Conservation (phyloP, 1,140 invertebrate species). For the Pseudomyrmex cubaensis region DNA sequence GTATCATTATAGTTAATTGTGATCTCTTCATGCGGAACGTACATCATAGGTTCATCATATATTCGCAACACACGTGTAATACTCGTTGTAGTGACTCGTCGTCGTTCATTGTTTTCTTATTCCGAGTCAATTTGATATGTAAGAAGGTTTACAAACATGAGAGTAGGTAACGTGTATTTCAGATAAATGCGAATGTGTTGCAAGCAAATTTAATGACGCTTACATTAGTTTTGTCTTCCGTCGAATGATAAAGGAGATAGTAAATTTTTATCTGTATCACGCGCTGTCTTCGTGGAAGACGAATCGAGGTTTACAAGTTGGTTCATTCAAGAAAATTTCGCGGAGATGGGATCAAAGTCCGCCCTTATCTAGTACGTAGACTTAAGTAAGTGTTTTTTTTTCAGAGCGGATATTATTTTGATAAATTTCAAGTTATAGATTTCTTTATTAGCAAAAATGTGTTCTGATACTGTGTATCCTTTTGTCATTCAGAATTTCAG, state of each 20-base stretch:
- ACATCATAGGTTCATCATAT: background rate
- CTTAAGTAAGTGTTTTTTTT: too few species aligned
- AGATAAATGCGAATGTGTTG: background rate
- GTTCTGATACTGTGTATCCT: too few species aligned
- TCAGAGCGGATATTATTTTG: too few species aligned
- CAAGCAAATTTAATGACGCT: background rate
- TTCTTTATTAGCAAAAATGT: too few species aligned
- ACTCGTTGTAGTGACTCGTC: background rate
- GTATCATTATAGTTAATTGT: constrained; percentile 1
- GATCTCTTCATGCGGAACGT: background rate
- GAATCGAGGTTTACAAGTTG: background rate
- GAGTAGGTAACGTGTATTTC: background rate
- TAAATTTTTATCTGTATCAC: constrained; percentile 37
- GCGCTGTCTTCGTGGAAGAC: background rate
- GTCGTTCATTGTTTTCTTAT: background rate
- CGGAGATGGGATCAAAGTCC: background rate
- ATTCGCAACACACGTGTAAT: background rate
- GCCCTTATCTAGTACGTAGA: too few species aligned
- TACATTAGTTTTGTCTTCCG: background rate
- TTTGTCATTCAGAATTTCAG: too few species aligned
- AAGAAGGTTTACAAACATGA: background rate
- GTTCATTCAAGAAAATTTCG: background rate
- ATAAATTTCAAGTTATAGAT: too few species aligned
- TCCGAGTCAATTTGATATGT: background rate
- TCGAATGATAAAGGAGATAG: background rate